Evolutionary conservation across 2,797 vertebrate genomes (phyloP), one percentile per base, ranked within the genome.

Genomic region (Gymnocypris eckloni): DNA sequence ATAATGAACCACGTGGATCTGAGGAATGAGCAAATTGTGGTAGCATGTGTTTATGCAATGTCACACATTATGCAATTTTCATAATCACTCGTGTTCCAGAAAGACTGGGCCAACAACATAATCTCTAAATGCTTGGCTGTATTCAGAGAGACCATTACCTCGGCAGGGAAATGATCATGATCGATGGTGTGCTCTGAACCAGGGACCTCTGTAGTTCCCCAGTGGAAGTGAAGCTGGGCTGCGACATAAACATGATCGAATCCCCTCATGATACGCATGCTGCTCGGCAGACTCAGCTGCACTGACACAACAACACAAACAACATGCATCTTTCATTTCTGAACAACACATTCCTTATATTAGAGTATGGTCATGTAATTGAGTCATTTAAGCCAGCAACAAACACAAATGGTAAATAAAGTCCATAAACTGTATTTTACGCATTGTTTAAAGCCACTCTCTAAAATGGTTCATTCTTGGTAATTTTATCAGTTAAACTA

Each of bases 1-100:
- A 91, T 96, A 95, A 87, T 96, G 95, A 87, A 97, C 97, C 79
- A 97, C 91, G 0, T 97, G 97, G 85, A 97, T 93, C 97, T 97
- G 90, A 13, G 91, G 82, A 22, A 86, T 48, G 39, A 67, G 9
- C 39, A 73, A 67, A 71, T 8, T 54, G 39, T 11, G 2, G 2
- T 41, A 33, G n/a, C 22, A 7, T 37, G 43, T 16, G 28, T 48
- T 48, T 33, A 22, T 59, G 69, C n/a, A 71, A 82, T 67, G 13
- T 16, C 33, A 41, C 48, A 70, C 45, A 41, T 70, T 25, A 39
- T n/a, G 6, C 64, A 39, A 41, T 70, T 22, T 39, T 67, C 37
- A 2, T 39, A 52, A 69, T 37, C 28, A 52, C 28, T 69, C 22
- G 10, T 61, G 33, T 37, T 67, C 7, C 2, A 18, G 33, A 67